These are phyloP conservation scores for Lasiommata megera DNA, from an alignment of 2,888 invertebrate genomes.

Conservation along the genomic window DNA sequence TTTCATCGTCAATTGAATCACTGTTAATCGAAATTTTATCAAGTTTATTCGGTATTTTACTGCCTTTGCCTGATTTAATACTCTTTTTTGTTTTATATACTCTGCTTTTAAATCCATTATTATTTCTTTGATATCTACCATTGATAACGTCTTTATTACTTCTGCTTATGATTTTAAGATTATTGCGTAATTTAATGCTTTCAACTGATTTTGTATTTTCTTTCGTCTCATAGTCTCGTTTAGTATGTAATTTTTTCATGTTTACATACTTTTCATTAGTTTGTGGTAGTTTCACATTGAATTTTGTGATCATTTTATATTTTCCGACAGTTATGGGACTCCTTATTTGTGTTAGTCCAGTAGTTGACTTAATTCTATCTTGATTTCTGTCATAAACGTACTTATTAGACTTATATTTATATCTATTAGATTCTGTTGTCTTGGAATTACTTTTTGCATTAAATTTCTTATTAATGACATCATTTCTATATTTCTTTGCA, in stretches of 20 bases:
- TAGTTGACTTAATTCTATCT: not conserved
- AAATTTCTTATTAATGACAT: not conserved
- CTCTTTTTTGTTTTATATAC: not conserved
- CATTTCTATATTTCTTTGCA: not conserved
- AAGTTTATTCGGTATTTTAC: not conserved
- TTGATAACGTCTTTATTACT: not conserved
- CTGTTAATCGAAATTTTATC: not conserved
- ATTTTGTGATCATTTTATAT: not conserved
- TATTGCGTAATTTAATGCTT: not conserved
- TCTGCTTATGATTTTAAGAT: not conserved
- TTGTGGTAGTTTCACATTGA: not conserved
- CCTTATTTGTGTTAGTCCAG: not conserved
- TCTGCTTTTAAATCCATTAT: not conserved
- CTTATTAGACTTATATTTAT: not conserved
- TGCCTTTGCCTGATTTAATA: not conserved
- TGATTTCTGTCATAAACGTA: not conserved
- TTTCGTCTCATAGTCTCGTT: too few relatives aligned
- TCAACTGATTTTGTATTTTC: not conserved
- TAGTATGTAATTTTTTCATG: not conserved
- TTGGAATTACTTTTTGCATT: not conserved
- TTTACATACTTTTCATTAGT: not conserved
- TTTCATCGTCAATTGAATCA: constrained; percentile 33
- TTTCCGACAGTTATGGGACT: not conserved
- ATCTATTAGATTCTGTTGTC: not conserved
- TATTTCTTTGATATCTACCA: not conserved